A percentile compares a stretch with the other conserved stretches of the same genome.
Evolutionary conservation across 2,113 vertebrate genomes (phyloP).

Genomic region (Podarcis cretensis): DNA sequence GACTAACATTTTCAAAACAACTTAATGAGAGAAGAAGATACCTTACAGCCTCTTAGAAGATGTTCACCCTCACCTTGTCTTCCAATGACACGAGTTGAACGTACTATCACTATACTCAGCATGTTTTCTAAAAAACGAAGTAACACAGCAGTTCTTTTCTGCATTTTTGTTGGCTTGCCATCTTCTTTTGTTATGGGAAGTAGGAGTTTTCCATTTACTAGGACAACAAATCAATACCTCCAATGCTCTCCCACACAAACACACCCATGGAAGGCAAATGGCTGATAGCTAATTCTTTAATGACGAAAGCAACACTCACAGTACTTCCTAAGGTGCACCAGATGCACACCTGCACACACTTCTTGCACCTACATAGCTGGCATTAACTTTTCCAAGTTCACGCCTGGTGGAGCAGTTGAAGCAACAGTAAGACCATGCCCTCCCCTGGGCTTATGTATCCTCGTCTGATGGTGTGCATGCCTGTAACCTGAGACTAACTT

Average conservation of each 20-base stretch:
- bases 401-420: too few species aligned
- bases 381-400: too few species aligned
- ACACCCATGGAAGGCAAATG: too few species aligned
- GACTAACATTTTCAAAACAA: conserved; percentile 54
- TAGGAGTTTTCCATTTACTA: not conserved
- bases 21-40: conserved; percentile 45
- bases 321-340: too few species aligned
- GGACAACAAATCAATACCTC: not conserved
- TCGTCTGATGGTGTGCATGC: too few species aligned
- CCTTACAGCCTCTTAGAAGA: conserved; percentile 39
- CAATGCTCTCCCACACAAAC: not conserved
- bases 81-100: conserved; percentile 25
- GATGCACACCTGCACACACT: too few species aligned
- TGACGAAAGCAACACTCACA: too few species aligned
- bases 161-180: not conserved
- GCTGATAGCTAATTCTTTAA: too few species aligned
- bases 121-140: conserved; percentile 14
- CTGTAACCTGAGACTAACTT: too few species aligned
- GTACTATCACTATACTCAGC: conserved; percentile 25
- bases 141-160: conserved; percentile 26
- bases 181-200: not conserved
- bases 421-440: too few species aligned
- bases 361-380: too few species aligned
- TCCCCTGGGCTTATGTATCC: too few species aligned
- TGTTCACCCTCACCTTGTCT: conserved; percentile 31